phyloP scores from a whole-genome alignment of 2,888 invertebrate genomes.

The Cosmopolites sordidus region DNA sequence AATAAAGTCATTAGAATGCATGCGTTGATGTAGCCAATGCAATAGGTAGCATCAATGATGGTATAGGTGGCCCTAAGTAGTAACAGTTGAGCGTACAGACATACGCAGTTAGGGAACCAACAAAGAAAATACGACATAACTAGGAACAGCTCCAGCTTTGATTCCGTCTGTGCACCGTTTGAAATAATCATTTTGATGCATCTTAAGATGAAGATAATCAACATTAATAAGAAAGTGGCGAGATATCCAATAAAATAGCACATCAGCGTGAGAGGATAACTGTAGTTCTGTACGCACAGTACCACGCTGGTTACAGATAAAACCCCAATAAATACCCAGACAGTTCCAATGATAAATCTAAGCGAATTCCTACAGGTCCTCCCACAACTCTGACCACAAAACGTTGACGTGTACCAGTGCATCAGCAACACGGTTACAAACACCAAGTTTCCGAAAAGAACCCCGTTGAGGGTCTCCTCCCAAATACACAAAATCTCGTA shows the following conservation, averaged over 20 bases:
- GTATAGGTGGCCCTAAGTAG: neutral
- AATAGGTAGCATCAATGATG: conserved; percentile 6
- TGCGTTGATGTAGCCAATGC: conserved; percentile 18
- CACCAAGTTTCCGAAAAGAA: conserved; percentile 18
- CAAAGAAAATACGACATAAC: conserved; percentile 24
- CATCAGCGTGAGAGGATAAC: conserved; percentile 7
- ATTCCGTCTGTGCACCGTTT: conserved; percentile 12
- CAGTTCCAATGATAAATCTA: conserved; percentile 8
- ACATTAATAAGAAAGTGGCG: conserved; percentile 12
- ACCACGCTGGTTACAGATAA: conserved; percentile 9
- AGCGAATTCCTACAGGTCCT: conserved; percentile 11
- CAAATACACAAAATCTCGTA: conserved; percentile 18
- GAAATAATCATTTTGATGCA: conserved; percentile 12
- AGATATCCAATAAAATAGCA: conserved; percentile 10
- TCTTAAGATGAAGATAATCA: conserved; percentile 13
- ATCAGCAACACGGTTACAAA: conserved; percentile 20
- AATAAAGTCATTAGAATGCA: conserved; percentile 16
- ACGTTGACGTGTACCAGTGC: conserved; percentile 22
- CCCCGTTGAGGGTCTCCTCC: conserved; percentile 14
- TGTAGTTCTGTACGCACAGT: conserved; percentile 8
- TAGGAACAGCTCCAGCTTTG: conserved; percentile 17
- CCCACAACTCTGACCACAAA: conserved; percentile 8
- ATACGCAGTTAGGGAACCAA: conserved; percentile 22
- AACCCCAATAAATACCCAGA: conserved; percentile 15
- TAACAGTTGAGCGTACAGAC: conserved; percentile 11